A percentile compares a stretch with the other conserved stretches of the same genome.
These are phyloP conservation scores for Phylloscopus whistleri DNA, from an alignment of 2,113 vertebrate species.

Conservation along the genomic window DNA sequence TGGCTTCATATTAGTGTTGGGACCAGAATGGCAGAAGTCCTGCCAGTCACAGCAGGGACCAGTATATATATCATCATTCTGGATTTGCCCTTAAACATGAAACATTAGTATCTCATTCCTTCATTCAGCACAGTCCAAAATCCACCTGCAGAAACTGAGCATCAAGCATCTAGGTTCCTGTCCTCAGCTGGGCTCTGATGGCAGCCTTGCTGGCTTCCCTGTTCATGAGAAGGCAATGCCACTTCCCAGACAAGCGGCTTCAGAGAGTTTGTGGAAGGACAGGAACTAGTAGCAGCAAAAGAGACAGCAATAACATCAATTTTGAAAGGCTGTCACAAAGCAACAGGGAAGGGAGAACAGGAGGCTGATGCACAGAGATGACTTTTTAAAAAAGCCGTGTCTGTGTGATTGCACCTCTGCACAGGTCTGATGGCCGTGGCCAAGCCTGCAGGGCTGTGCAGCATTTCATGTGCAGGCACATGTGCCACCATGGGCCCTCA, in stretches of 20 bases:
- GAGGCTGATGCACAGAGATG: background rate
- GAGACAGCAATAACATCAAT: background rate
- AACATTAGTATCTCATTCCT: background rate
- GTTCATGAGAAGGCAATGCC: background rate
- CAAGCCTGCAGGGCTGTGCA: accelerated
- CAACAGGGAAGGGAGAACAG: background rate
- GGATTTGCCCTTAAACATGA: background rate
- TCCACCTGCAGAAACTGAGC: background rate
- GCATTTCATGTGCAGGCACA: accelerated
- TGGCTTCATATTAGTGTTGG: background rate
- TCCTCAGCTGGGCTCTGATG: background rate
- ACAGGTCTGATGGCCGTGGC: background rate
- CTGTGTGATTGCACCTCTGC: background rate
- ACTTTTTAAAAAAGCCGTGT: accelerated
- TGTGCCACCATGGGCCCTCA: accelerated
- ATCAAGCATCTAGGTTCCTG: background rate
- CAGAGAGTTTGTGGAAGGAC: background rate
- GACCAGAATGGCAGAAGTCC: background rate
- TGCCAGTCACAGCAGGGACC: accelerated
- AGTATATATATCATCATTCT: background rate
- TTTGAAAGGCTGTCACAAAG: background rate
- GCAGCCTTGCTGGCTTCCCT: background rate
- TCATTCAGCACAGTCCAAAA: background rate
- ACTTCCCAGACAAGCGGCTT: accelerated
- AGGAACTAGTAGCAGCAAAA: background rate